phyloP scores from a whole-genome alignment of 2,113 vertebrate genomes.

The Tapirus terrestris region DNA sequence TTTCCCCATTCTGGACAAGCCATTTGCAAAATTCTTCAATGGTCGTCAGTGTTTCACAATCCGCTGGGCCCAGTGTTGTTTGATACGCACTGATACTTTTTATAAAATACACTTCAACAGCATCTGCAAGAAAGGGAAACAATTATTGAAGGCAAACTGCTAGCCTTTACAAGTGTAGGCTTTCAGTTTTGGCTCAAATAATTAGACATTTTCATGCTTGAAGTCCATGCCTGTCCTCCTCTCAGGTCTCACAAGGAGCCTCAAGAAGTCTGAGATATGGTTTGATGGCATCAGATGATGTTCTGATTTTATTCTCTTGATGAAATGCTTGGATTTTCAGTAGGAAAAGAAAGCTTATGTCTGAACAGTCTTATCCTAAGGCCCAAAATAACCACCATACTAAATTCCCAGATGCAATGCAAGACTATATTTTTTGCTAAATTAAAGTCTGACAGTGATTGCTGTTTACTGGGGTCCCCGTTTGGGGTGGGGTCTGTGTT shows the following conservation, averaged over 20 bases:
- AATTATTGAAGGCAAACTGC: neutral
- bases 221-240: neutral
- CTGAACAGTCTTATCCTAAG: neutral
- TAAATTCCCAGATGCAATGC: neutral
- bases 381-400: neutral
- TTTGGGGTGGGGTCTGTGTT: neutral
- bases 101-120: conserved; percentile 77
- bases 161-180: neutral
- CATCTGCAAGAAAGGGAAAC: conserved; percentile 65
- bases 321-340: neutral
- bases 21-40: conserved; percentile 82
- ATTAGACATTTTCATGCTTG: neutral
- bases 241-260: neutral
- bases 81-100: conserved; percentile 77
- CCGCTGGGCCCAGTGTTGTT: conserved; percentile 57
- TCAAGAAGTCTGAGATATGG: neutral
- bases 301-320: neutral
- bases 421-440: neutral
- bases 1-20: conserved; percentile 78
- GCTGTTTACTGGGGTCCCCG: neutral
- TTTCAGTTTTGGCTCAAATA: neutral
- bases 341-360: neutral
- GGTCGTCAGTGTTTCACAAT: conserved; percentile 65
- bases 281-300: neutral
- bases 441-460: neutral